These are phyloP conservation scores for Rhabdomys dilectus DNA, from an alignment of 2,113 vertebrate species.

Conservation along the genomic window DNA sequence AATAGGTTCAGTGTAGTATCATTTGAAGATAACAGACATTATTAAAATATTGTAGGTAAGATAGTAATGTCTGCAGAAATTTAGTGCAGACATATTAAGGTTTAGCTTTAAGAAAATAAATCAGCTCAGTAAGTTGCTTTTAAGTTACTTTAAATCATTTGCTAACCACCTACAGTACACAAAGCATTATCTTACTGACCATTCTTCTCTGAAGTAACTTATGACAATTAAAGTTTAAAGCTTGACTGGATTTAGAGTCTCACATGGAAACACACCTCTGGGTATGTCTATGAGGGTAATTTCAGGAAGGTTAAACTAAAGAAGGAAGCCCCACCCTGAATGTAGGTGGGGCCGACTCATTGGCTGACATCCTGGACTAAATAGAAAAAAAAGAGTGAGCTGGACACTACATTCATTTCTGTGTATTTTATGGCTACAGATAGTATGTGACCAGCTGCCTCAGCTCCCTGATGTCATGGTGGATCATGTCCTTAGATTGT, in stretches of 20 bases:
- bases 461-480: no score
- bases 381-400: neutral
- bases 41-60: slow-evolving; percentile 7
- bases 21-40: slow-evolving; percentile 14
- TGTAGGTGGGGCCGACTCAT: neutral
- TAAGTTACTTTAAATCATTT: slow-evolving; percentile 30
- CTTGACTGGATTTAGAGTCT: neutral
- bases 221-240: no score
- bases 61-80: neutral
- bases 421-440: neutral
- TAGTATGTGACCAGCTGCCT: neutral
- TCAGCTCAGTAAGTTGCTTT: neutral
- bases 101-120: neutral
- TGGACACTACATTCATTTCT: neutral
- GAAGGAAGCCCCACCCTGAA: neutral
- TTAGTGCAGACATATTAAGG: neutral
- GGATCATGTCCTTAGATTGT: neutral
- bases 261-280: neutral
- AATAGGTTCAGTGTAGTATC: neutral
- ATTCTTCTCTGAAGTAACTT: neutral
- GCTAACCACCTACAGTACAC: neutral
- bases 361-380: neutral
- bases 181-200: slow-evolving; percentile 1
- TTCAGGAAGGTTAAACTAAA: neutral
- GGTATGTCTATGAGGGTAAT: neutral